Base-by-base conservation (phyloP, 2,888 invertebrate species). In the Tiliacea citrago region DNA sequence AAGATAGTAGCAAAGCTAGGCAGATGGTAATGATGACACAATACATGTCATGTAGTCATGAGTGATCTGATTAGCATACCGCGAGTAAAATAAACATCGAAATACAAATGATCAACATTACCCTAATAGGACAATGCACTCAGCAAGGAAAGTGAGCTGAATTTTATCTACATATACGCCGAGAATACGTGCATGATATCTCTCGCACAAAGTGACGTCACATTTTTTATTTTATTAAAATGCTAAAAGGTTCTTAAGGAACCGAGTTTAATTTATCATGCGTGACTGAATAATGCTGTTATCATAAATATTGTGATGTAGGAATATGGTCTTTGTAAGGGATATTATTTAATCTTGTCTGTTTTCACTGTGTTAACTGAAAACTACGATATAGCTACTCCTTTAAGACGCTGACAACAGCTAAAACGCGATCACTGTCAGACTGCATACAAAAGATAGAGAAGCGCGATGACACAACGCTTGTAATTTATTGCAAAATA, bases 171-270 rank as follows among this genome's bases (percentile, higher is more conserved):
- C 58, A 63, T 57, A 63, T 57, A 65, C 29, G 18, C 61, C 47
- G 16, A 16, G 16, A 75, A 70, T 68, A 63, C 68, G 35, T 74
- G 68, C 60, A 73, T 49, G 63, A 82, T 47, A 39, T 55, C 51
- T 70, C 49, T 21, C 69, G 60, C 68, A 75, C 53, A 39, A 73
- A 66, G 80, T 77, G 76, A 62, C 65, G 68, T 70, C 71, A 67
- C 69, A 70, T 86, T 74, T 84, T 77, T 85, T 75, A 77, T 79
- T 73, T 82, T 86, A 88, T 77, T 84, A 81, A 85, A 85, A 85
- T 81, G 81, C 73, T 85, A 82, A 85, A 81, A 81, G 82, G 76
- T 74, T 82, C 76, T 42, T 82, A 79, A 72, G 65, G 35, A 63
- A 39, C 29, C 29, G 21, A 72, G 60, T 82, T 72, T 60, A 84